phyloP scores from a whole-genome alignment of 2,888 invertebrate genomes.

The Drosophila setosimentum region DNA sequence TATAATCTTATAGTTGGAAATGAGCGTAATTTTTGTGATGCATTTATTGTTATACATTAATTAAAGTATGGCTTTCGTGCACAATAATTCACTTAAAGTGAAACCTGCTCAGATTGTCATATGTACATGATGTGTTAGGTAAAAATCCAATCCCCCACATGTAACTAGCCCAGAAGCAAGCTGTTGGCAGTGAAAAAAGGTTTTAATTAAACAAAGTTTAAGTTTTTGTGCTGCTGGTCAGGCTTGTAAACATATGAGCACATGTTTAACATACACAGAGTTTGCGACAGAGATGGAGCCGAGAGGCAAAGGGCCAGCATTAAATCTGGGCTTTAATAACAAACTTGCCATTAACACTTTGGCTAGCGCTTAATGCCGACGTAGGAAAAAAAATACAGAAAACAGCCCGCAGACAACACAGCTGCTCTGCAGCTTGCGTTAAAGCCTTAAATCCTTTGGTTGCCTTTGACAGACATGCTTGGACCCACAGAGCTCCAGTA shows the following conservation, averaged over 20 bases:
- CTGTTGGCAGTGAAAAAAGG: constrained; percentile 31
- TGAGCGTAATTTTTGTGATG: not conserved
- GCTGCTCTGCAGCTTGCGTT: constrained; percentile 43
- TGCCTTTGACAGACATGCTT: constrained; percentile 47
- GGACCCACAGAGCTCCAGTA: not conserved
- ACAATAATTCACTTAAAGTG: not conserved
- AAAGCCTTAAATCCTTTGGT: constrained; percentile 63
- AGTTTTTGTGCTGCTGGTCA: constrained; percentile 63
- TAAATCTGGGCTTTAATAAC: constrained; percentile 60
- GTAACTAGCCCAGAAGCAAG: not conserved
- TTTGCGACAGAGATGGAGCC: no score
- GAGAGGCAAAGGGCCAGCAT: constrained; percentile 18
- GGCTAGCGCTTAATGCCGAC: constrained; percentile 34
- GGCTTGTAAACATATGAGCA: constrained; percentile 52
- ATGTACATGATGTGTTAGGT: not conserved
- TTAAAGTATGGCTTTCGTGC: not conserved
- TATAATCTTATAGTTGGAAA: no score
- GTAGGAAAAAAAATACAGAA: not conserved
- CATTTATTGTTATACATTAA: not conserved
- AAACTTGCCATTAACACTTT: constrained; percentile 68
- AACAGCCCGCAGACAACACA: constrained; percentile 26
- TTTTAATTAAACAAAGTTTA: constrained; percentile 76
- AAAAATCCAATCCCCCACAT: not conserved
- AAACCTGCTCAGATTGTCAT: not conserved
- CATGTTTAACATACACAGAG: constrained; percentile 25